Percentiles rank a stretch among this genome's conserved stretches.
phyloP scores from a whole-genome alignment of 2,888 invertebrate genomes.

The Oscheius sp. region DNA sequence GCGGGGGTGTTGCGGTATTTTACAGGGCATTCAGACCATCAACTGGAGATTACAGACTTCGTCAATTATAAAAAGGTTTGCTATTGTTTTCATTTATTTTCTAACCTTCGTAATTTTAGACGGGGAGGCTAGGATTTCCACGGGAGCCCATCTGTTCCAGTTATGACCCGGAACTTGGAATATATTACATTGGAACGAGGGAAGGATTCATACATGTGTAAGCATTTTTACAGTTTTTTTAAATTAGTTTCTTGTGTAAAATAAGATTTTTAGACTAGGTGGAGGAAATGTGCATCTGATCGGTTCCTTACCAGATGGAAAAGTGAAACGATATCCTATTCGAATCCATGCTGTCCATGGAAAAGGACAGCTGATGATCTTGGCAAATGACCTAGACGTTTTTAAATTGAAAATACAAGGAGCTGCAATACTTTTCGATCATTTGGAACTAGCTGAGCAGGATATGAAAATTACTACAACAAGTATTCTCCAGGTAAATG shows the following conservation, averaged over 20 bases:
- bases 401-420: slow-evolving; percentile 18
- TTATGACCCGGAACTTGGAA: slow-evolving; percentile 21
- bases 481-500: neutral
- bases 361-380: slow-evolving; percentile 14
- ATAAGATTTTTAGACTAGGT: slow-evolving; percentile 22
- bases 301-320: slow-evolving; percentile 7
- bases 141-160: slow-evolving; percentile 20
- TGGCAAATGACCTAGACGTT: neutral
- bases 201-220: slow-evolving; percentile 31
- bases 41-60: slow-evolving; percentile 23
- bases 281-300: slow-evolving; percentile 27
- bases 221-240: slow-evolving; percentile 5
- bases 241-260: neutral
- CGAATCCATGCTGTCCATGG: slow-evolving; percentile 23
- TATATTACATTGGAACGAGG: slow-evolving; percentile 24
- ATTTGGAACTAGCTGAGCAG: neutral
- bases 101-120: neutral
- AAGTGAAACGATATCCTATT: slow-evolving; percentile 2
- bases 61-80: slow-evolving; percentile 19
- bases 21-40: slow-evolving; percentile 21
- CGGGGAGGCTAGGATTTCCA: slow-evolving; percentile 24
- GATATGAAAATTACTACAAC: slow-evolving; percentile 6
- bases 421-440: neutral
- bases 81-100: neutral
- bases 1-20: slow-evolving; percentile 24